Evolutionary conservation across 2,797 vertebrate genomes (phyloP).

Genomic region (Mastacembelus armatus): DNA sequence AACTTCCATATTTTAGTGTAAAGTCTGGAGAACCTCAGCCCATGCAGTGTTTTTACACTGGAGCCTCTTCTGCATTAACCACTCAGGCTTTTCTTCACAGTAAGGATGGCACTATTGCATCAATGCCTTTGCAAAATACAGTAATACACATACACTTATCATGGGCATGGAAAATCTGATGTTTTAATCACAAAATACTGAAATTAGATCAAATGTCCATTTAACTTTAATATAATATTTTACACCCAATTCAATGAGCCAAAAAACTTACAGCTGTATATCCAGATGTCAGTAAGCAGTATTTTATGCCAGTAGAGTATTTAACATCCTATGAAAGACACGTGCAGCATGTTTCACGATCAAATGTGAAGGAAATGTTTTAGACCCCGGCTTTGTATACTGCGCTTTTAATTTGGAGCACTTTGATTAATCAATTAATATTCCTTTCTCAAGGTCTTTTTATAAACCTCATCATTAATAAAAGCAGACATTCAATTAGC

Average conservation of each 20-base stretch:
- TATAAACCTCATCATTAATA: slow-evolving; percentile 97
- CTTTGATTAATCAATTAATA: slow-evolving; percentile 92
- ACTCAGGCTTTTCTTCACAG: neutral
- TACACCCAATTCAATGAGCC: slow-evolving; percentile 1
- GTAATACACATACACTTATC: neutral
- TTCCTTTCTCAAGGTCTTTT: slow-evolving; percentile 92
- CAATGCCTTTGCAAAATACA: neutral
- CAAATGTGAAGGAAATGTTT: slow-evolving; percentile 30
- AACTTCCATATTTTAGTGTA: slow-evolving; percentile 31
- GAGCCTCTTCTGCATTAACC: slow-evolving; percentile 34
- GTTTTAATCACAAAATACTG: neutral
- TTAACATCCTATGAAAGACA: slow-evolving; percentile 15
- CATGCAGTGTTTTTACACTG: neutral
- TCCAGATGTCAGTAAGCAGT: neutral
- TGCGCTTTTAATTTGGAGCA: slow-evolving; percentile 69
- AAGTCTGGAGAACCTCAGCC: slow-evolving; percentile 31
- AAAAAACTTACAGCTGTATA: neutral
- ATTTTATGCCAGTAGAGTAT: too few relatives aligned
- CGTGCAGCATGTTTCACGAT: slow-evolving; percentile 39
- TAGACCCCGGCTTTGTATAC: slow-evolving; percentile 56
- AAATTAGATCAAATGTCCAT: neutral
- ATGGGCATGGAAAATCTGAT: neutral
- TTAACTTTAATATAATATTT: neutral
- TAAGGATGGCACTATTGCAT: neutral
- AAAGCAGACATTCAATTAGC: slow-evolving; percentile 98